Evolutionary conservation across 1,140 invertebrate species (phyloP), one percentile per base, ranked within the genome.

Genomic region (Trachymyrmex cornetzi): DNA sequence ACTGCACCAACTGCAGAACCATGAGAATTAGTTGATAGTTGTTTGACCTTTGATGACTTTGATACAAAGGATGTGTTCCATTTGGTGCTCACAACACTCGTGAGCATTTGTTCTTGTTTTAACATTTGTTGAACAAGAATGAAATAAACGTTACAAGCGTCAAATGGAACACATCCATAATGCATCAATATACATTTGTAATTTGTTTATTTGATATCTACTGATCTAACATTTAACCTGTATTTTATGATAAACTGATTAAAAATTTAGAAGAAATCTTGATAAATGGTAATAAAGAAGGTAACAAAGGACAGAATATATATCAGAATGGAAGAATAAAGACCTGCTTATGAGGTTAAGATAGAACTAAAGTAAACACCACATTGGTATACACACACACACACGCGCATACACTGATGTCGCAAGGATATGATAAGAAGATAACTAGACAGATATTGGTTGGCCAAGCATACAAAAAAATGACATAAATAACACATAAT

Each of bases 1-100:
- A 96, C 95, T 96, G 96, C 87, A 98, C 97, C 95, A 98, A 96
- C 98, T 98, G 94, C 1, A 0, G 1, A 74, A 1, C 0, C 0
- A 61, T 61, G 7, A 50, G 3, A 34, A 74, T 84, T 61, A 84
- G 2, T n/a, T 6, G 6, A 19, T 12, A 1, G 7, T 5, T 16
- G 7, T 30, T 61, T 14, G 12, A 19, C 11, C 5, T 44, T 57
- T 38, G 11, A 53, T 1, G 3, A 55, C 14, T 50, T 30, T 12
- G 24, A 59, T 2, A 44, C 9, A 44, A 53, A 75, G 5, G 6
- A 53, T 11, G 9, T 44, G 2, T 44, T 11, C 38, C 38, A 44
- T 44, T 44, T 44, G 34, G 34, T 6, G 34, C 34, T 34, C 34
- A 38, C 38, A 38, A 38, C 38, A 11, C 9, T 11, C 9, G 11